Conservation (phyloP, 2,113 vertebrate genomes). For the Gasterosteus nipponicus region DNA sequence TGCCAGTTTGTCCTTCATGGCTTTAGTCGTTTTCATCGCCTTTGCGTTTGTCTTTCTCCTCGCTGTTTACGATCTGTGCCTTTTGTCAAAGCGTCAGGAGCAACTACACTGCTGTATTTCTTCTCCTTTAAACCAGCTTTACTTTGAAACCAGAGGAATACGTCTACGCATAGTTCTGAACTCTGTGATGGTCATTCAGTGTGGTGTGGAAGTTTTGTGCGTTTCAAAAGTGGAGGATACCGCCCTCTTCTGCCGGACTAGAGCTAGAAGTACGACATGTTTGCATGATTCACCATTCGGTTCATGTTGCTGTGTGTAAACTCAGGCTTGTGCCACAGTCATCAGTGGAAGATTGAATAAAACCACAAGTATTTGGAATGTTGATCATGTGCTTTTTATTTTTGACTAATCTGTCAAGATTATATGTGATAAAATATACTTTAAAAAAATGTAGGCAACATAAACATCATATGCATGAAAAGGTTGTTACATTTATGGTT, state of each 20-base stretch:
- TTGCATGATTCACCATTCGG: slow-evolving; percentile 24
- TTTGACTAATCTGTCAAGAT: neutral
- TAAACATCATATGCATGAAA: neutral
- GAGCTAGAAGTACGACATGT: slow-evolving; percentile 1
- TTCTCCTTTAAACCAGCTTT: neutral
- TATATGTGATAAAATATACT: neutral
- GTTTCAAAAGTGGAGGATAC: slow-evolving; percentile 31
- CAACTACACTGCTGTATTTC: slow-evolving; percentile 19
- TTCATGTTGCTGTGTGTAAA: slow-evolving; percentile 14
- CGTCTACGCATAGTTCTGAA: slow-evolving; percentile 18
- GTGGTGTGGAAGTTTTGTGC: neutral
- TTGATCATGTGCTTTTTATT: neutral
- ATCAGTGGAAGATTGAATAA: slow-evolving; percentile 43
- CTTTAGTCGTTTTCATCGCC: slow-evolving; percentile 1
- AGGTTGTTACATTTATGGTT: neutral
- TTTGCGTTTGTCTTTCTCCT: neutral
- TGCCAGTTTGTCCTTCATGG: neutral
- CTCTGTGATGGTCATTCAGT: neutral
- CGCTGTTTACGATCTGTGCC: slow-evolving; percentile 48
- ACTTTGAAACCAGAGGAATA: slow-evolving; percentile 28
- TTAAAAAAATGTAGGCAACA: neutral
- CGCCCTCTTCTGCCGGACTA: slow-evolving; percentile 62
- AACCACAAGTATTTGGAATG: slow-evolving; percentile 31
- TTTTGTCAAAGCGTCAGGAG: slow-evolving; percentile 35
- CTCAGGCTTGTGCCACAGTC: neutral